These are phyloP conservation scores for Microchirus variegatus DNA, from an alignment of 2,797 vertebrate genomes.

Conservation along the genomic window DNA sequence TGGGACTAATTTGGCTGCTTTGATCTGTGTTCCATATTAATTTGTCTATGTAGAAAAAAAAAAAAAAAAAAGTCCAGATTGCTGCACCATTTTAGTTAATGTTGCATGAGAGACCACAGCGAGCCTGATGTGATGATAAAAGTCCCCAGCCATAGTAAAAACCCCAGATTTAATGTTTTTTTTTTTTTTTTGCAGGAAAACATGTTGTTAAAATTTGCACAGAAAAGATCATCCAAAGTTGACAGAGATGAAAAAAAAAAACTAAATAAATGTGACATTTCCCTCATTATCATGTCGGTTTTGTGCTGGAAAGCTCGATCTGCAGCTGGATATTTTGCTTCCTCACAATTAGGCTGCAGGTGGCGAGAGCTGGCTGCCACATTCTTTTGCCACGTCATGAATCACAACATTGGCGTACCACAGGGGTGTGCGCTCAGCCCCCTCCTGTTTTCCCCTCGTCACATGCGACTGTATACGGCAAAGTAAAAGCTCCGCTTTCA, in stretches of 20 bases:
- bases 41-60: slow-evolving; percentile 29
- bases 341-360: neutral
- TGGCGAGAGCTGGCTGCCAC: neutral
- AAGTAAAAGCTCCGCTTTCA: neutral
- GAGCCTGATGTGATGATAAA: neutral
- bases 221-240: neutral
- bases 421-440: neutral
- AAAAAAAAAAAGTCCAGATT: slow-evolving; percentile 19
- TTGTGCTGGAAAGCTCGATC: neutral
- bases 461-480: neutral
- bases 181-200: no score
- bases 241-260: no score
- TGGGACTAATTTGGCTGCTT: slow-evolving; percentile 42
- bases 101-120: slow-evolving; percentile 15
- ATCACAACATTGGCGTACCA: neutral
- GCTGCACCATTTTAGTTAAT: slow-evolving; percentile 21
- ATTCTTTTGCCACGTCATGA: no score
- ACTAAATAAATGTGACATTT: no score
- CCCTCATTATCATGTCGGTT: no score
- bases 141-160: slow-evolving; percentile 3
- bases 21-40: slow-evolving; percentile 39
- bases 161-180: no score
- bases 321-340: neutral
- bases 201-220: slow-evolving; percentile 4
- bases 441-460: neutral